Evolutionary conservation across 1,140 invertebrate species (phyloP).

Genomic region (Pseudachorutes palmiensis): DNA sequence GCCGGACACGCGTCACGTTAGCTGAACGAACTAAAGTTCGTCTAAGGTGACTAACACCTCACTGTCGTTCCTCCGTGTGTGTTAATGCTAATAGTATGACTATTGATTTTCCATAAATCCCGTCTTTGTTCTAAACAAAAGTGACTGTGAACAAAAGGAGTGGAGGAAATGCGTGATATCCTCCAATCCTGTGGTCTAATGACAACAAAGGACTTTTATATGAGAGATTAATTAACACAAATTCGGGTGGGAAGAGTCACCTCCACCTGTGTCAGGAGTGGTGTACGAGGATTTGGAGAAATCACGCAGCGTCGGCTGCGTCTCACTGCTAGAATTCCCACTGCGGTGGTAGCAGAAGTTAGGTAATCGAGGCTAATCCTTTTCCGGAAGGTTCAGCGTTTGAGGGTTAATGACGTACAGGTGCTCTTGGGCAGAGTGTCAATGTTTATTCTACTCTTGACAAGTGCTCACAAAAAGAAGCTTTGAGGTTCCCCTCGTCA

Average conservation of each 20-base stretch:
- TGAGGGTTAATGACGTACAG: slow-evolving; percentile 1
- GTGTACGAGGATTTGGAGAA: background rate
- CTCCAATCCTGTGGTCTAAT: background rate
- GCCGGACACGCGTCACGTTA: too few relatives aligned
- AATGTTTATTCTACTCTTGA: slow-evolving; percentile 8
- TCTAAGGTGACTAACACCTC: too few relatives aligned
- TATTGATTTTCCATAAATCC: background rate
- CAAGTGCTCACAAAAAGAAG: background rate
- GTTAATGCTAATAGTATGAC: background rate
- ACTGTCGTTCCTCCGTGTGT: too few relatives aligned
- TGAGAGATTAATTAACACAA: slow-evolving; percentile 4
- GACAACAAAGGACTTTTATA: background rate
- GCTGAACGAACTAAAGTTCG: too few relatives aligned
- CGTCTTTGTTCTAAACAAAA: background rate
- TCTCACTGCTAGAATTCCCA: background rate
- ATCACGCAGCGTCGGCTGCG: background rate
- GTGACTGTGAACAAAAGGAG: background rate
- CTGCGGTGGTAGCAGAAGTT: background rate
- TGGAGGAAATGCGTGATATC: slow-evolving; percentile 8
- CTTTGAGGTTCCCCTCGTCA: background rate
- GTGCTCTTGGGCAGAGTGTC: slow-evolving; percentile 5
- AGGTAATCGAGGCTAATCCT: background rate
- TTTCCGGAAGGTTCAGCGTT: background rate
- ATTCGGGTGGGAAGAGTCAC: background rate
- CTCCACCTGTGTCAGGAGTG: slow-evolving; percentile 1